These are phyloP conservation scores for Schizopygopsis pylzovi DNA, from an alignment of 2,797 vertebrate genomes.

Conservation along the genomic window DNA sequence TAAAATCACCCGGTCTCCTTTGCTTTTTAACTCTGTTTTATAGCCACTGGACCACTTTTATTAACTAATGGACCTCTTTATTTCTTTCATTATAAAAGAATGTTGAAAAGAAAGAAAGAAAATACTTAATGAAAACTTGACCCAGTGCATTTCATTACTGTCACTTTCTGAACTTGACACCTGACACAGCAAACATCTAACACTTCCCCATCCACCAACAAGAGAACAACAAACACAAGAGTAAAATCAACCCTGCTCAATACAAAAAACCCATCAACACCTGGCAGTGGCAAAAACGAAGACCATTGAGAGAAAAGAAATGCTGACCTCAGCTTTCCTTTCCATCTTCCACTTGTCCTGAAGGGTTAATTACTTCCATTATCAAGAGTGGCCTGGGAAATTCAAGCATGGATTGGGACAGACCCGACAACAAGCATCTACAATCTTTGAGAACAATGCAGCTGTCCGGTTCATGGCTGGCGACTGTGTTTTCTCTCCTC, in stretches of 20 bases:
- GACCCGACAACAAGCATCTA: background rate
- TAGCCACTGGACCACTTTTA: background rate
- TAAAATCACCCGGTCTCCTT: conserved; percentile 5
- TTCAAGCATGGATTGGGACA: conserved; percentile 1
- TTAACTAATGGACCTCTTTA: background rate
- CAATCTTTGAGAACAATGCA: conserved; percentile 24
- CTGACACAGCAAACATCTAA: conserved; percentile 72
- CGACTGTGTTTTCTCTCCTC: conserved; percentile 61
- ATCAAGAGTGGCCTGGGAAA: background rate
- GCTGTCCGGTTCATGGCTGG: conserved; percentile 60
- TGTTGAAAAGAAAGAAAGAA: background rate
- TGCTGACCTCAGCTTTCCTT: conserved; percentile 60
- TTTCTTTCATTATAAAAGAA: conserved; percentile 1
- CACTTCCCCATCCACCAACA: conserved; percentile 65
- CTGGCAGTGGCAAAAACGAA: conserved; percentile 55
- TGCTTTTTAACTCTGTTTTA: background rate
- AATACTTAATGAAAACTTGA: conserved; percentile 63
- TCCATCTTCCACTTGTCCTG: conserved; percentile 61
- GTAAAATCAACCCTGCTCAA: background rate
- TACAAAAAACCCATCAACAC: background rate
- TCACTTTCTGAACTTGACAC: conserved; percentile 64
- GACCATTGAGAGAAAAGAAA: conserved; percentile 47
- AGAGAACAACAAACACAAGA: conserved; percentile 65
- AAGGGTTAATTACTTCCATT: conserved; percentile 75
- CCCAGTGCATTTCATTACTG: conserved; percentile 66